Conservation (phyloP, 2,888 invertebrate genomes). For the Lithophane semibrunnea region DNA sequence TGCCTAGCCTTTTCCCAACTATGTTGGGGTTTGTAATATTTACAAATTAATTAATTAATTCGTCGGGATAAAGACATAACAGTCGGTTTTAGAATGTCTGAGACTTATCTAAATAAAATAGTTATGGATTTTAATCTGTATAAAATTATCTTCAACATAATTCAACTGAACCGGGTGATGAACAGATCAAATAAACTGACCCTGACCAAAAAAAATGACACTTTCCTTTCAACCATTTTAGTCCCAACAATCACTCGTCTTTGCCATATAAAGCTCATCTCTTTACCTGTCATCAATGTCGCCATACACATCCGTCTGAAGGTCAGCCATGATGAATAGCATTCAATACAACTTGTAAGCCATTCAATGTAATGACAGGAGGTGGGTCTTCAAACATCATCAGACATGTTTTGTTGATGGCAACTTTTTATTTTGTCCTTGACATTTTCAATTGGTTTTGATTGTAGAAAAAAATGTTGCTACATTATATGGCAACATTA, state of each 20-base stretch:
- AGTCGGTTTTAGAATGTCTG: too few relatives aligned
- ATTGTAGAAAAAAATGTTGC: slow-evolving; percentile 34
- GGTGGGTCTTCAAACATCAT: slow-evolving; percentile 32
- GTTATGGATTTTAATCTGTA: background rate
- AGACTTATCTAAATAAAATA: too few relatives aligned
- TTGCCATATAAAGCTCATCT: slow-evolving; percentile 22
- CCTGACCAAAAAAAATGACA: slow-evolving; percentile 4
- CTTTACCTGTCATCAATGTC: slow-evolving; percentile 27
- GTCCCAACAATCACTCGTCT: background rate
- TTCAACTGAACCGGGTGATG: background rate
- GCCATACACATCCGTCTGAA: slow-evolving; percentile 20
- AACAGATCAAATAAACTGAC: slow-evolving; percentile 7
- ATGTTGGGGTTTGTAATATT: too few relatives aligned
- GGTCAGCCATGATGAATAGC: slow-evolving; percentile 47
- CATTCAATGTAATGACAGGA: slow-evolving; percentile 38
- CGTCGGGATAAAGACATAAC: background rate
- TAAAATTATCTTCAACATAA: background rate
- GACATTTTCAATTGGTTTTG: slow-evolving; percentile 27
- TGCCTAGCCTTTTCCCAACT: too few relatives aligned
- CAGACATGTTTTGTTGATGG: slow-evolving; percentile 33
- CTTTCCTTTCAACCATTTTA: background rate
- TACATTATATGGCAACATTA: slow-evolving; percentile 2
- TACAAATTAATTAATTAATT: background rate
- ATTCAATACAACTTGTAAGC: slow-evolving; percentile 32
- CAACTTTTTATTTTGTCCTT: slow-evolving; percentile 27